These are phyloP conservation scores for Arrhopalites spinosus DNA, from an alignment of 2,888 invertebrate genomes.

Conservation along the genomic window DNA sequence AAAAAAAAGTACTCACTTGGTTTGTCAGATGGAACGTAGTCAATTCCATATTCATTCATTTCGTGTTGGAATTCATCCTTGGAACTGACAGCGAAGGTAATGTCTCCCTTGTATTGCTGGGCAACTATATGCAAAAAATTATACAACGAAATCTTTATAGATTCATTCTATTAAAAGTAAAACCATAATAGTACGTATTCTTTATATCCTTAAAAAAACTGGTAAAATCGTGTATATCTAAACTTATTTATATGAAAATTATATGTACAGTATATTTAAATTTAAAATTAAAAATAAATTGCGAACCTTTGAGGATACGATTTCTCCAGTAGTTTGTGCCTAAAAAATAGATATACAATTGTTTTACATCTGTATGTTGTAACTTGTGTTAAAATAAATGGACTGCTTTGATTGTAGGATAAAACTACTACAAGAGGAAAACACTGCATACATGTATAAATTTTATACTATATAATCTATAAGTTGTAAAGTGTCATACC, in stretches of 20 bases:
- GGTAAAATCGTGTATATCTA: neutral
- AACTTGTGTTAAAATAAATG: neutral
- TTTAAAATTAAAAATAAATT: neutral
- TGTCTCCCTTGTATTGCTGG: constrained; percentile 69
- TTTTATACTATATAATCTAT: too few species aligned
- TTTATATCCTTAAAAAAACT: too few species aligned
- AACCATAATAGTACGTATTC: too few species aligned
- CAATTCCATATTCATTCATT: constrained; percentile 90
- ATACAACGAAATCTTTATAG: too few species aligned
- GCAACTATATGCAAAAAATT: constrained; percentile 64
- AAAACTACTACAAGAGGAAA: neutral
- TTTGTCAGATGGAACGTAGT: constrained; percentile 83
- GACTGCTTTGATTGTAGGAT: too few species aligned
- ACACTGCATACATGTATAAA: too few species aligned
- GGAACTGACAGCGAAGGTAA: constrained; percentile 87
- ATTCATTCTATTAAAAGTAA: too few species aligned
- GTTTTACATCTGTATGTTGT: neutral
- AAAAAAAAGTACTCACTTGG: constrained; percentile 64
- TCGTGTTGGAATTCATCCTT: constrained; percentile 94
- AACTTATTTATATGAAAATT: too few species aligned
- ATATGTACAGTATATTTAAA: too few species aligned
- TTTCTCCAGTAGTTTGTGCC: constrained; percentile 99
- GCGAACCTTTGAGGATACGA: constrained; percentile 78
- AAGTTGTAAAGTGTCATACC: too few species aligned
- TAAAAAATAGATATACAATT: constrained; percentile 49